A percentile compares a stretch with the other conserved stretches of the same genome.
Evolutionary conservation across 1,140 invertebrate genomes (phyloP).

Genomic region (Delia radicum): DNA sequence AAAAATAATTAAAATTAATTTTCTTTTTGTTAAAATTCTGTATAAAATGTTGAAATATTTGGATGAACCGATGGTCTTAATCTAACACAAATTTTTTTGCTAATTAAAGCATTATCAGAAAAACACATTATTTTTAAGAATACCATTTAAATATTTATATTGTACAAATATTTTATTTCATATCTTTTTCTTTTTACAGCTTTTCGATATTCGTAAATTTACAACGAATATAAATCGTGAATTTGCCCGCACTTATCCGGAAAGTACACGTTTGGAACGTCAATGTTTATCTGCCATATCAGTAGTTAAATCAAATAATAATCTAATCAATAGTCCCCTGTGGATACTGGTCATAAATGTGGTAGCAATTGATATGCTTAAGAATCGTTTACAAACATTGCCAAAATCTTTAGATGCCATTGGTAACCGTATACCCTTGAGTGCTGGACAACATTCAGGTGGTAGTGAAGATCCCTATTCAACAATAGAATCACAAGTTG

Average conservation of each 20-base stretch:
- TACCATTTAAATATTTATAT: background rate
- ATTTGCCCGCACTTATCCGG: conserved; percentile 81
- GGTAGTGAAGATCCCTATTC: conserved; percentile 53
- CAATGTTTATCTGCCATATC: conserved; percentile 87
- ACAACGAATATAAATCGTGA: conserved; percentile 89
- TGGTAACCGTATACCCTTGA: conserved; percentile 38
- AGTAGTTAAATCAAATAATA: conserved; percentile 83
- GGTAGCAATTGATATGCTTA: conserved; percentile 94
- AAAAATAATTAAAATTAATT: too few relatives aligned
- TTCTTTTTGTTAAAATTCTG: too few relatives aligned
- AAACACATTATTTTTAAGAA: too few relatives aligned
- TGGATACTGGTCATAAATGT: conserved; percentile 96
- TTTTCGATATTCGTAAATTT: conserved; percentile 97
- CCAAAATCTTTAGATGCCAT: conserved; percentile 47
- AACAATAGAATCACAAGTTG: conserved; percentile 53
- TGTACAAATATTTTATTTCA: conserved; percentile 6
- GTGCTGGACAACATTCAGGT: background rate
- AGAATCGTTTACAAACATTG: conserved; percentile 76
- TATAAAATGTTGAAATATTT: too few relatives aligned
- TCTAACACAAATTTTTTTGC: too few relatives aligned
- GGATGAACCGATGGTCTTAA: too few relatives aligned
- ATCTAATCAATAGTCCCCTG: conserved; percentile 86
- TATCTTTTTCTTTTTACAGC: conserved; percentile 57
- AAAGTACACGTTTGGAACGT: conserved; percentile 79
- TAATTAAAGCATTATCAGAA: too few relatives aligned